Percentiles rank a stretch among this genome's conserved stretches.
phyloP scores from a whole-genome alignment of 2,113 vertebrate species.

The Sceloporus undulatus region DNA sequence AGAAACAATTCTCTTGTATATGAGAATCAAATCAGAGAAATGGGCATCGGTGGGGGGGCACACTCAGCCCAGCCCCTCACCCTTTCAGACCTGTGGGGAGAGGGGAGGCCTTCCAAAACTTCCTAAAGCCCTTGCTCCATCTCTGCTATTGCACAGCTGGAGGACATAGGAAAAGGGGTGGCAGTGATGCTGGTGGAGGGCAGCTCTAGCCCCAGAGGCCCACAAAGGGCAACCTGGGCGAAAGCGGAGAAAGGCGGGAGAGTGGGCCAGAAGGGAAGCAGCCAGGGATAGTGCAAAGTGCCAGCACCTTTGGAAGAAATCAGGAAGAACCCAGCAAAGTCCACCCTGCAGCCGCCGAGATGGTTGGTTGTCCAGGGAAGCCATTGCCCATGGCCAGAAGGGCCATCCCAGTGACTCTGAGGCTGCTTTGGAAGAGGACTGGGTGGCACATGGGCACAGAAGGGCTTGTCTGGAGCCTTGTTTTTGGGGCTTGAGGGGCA shows the following conservation, averaged over 20 bases:
- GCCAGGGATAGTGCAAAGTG: constrained; percentile 25
- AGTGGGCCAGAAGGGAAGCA: background rate
- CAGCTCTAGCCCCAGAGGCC: background rate
- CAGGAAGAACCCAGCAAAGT: background rate
- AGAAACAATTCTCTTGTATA: background rate
- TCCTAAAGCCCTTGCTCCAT: no score
- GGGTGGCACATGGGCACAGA: no score
- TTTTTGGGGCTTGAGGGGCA: no score
- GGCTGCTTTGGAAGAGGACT: background rate
- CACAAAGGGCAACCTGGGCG: background rate
- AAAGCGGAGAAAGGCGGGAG: background rate
- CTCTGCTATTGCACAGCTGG: background rate
- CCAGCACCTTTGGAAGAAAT: background rate
- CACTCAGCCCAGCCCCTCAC: no score
- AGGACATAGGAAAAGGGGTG: background rate
- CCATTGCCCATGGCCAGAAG: no score
- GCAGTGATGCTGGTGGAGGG: background rate
- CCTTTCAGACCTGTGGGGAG: background rate
- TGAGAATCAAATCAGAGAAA: no score
- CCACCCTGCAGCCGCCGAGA: background rate
- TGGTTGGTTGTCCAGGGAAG: background rate
- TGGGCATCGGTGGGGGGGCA: background rate
- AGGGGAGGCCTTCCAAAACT: no score
- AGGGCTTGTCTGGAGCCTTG: no score
- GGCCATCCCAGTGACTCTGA: no score